A percentile compares a stretch with the other conserved stretches of the same genome.
phyloP scores from a whole-genome alignment of 2,888 invertebrate species.

The Amphipoea lucens region DNA sequence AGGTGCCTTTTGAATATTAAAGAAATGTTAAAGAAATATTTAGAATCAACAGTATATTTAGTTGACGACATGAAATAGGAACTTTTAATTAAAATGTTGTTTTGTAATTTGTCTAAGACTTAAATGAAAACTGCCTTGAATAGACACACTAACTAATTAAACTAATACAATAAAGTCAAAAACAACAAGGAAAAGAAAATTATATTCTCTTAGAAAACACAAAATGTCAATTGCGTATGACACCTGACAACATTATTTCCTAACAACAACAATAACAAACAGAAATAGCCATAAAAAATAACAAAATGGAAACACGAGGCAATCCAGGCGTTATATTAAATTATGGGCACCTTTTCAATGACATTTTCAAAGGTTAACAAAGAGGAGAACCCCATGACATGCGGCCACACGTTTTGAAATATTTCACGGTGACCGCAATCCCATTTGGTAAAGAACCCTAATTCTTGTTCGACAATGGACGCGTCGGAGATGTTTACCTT shows the following conservation, averaged over 20 bases:
- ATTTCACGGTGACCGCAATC: conserved; percentile 72
- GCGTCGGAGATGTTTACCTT: conserved; percentile 68
- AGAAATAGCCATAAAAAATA: conserved; percentile 16
- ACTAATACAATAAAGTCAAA: neutral
- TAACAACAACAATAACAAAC: conserved; percentile 3
- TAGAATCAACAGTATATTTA: neutral
- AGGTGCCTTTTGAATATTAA: neutral
- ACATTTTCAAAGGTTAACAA: conserved; percentile 65
- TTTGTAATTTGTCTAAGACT: neutral
- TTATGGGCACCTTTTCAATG: conserved; percentile 65
- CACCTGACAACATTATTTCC: neutral
- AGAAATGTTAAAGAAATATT: neutral
- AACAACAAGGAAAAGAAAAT: neutral
- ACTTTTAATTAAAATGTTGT: neutral
- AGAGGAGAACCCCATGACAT: conserved; percentile 42
- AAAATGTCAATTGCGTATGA: neutral
- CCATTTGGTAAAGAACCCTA: conserved; percentile 70
- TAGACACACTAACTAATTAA: neutral
- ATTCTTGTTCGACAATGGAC: conserved; percentile 71
- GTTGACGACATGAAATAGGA: neutral
- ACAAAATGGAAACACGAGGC: conserved; percentile 40
- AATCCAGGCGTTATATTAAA: conserved; percentile 60
- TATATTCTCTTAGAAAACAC: neutral
- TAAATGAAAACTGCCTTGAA: neutral
- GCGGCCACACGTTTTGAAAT: conserved; percentile 66